Conservation (phyloP, 2,113 vertebrate species). For the Salvelinus namaycush region DNA sequence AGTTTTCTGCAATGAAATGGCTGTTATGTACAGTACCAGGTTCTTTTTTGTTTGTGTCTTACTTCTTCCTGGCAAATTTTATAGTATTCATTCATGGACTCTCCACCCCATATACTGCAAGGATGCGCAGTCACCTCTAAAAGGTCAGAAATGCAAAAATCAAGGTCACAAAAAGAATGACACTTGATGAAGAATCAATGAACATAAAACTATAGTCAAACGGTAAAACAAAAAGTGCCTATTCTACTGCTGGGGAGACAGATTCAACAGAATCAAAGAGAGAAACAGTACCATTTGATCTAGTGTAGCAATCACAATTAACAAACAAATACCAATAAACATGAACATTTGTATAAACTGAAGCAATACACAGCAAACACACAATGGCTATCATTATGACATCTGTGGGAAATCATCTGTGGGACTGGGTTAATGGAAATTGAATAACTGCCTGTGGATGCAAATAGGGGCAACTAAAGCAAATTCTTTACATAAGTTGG, state of each 20-base stretch:
- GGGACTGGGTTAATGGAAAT: not conserved
- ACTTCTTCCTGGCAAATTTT: constrained; percentile 37
- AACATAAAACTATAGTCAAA: constrained; percentile 14
- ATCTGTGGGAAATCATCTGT: constrained; percentile 1
- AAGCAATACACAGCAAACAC: constrained; percentile 7
- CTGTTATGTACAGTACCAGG: constrained; percentile 48
- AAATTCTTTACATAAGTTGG: constrained; percentile 3
- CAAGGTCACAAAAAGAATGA: constrained; percentile 51
- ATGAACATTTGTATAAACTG: constrained; percentile 3
- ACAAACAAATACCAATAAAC: constrained; percentile 21
- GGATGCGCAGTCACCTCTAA: constrained; percentile 38
- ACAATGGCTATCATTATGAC: not conserved
- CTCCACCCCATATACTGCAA: constrained; percentile 22
- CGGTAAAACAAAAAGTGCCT: constrained; percentile 16
- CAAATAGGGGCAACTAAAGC: constrained; percentile 1
- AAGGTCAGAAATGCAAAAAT: constrained; percentile 36
- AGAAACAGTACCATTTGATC: constrained; percentile 24
- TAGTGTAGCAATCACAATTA: constrained; percentile 40
- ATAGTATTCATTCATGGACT: constrained; percentile 47
- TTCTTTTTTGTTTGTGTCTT: constrained; percentile 50
- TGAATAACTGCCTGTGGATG: not conserved
- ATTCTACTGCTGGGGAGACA: constrained; percentile 1
- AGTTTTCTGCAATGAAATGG: constrained; percentile 67
- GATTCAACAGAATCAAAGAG: constrained; percentile 13
- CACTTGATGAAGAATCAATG: constrained; percentile 37